Percentiles rank a stretch among this genome's conserved stretches.
phyloP scores from a whole-genome alignment of 2,797 vertebrate species.

The Gallinago nigripennis region DNA sequence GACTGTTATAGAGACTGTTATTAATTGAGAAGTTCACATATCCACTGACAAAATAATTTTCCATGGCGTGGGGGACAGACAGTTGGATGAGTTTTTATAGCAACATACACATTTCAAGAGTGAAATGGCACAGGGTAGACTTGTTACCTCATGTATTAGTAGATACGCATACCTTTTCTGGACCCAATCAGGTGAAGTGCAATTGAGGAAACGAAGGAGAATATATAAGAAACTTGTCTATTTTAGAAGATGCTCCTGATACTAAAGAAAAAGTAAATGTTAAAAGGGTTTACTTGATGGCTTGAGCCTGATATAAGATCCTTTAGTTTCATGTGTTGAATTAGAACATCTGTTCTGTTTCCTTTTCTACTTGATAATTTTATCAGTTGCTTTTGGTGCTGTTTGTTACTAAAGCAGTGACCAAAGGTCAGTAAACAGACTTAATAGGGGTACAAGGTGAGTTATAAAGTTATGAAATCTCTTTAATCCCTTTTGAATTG shows the following conservation, averaged over 20 bases:
- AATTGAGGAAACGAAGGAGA: not conserved
- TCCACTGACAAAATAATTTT: not conserved
- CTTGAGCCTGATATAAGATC: not conserved
- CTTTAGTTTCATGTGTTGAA: not conserved
- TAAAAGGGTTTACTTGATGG: not conserved
- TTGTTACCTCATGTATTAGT: not conserved
- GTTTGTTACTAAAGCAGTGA: not conserved
- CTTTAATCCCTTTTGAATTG: not conserved
- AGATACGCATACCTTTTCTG: not conserved
- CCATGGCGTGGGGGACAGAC: not conserved
- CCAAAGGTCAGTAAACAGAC: not conserved
- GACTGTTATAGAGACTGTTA: not conserved
- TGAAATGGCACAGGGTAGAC: not conserved
- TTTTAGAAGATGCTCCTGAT: not conserved
- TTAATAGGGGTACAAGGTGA: not conserved
- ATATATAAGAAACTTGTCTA: not conserved
- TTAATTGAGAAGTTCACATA: not conserved
- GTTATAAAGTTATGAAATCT: not conserved
- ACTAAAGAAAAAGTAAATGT: not conserved
- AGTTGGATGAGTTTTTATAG: not conserved
- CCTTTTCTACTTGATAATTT: not conserved
- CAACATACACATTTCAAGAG: not conserved
- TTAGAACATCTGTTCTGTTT: not conserved
- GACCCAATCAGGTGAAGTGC: accelerated
- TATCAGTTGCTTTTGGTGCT: not conserved